These are phyloP conservation scores for Saguinus imperator DNA, from an alignment of 2,113 vertebrate species.

Conservation along the genomic window DNA sequence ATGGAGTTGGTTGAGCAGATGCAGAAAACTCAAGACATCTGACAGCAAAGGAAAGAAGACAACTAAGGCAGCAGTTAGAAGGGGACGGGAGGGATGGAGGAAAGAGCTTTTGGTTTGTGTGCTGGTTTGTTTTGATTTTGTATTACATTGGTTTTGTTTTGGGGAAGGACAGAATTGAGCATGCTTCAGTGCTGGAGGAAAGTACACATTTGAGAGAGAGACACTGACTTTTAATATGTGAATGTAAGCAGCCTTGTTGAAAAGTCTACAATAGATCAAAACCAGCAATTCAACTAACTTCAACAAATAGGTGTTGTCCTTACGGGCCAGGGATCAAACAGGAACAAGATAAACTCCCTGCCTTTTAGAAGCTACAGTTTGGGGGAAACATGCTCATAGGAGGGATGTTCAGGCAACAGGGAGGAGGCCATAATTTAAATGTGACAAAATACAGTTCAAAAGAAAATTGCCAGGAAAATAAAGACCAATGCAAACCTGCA, in stretches of 20 bases:
- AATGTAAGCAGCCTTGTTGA: not conserved
- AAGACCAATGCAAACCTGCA: not conserved
- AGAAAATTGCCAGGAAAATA: not conserved
- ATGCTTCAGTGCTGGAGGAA: not conserved
- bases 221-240: not conserved
- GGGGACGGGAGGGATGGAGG: not conserved
- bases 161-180: not conserved
- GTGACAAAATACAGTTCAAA: not conserved
- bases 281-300: not conserved
- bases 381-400: not conserved
- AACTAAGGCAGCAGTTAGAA: not conserved
- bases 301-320: not conserved
- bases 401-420: not conserved
- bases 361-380: not conserved
- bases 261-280: not conserved
- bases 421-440: not conserved
- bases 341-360: not conserved
- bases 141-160: not conserved
- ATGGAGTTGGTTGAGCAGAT: not conserved
- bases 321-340: not conserved
- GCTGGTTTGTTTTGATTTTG: not conserved
- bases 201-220: not conserved
- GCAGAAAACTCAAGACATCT: slow-evolving; percentile 25
- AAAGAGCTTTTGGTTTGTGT: not conserved
- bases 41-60: not conserved